Percentiles rank a stretch among this genome's conserved stretches.
Conservation (phyloP, 2,888 invertebrate species). For the Eilema depressum region DNA sequence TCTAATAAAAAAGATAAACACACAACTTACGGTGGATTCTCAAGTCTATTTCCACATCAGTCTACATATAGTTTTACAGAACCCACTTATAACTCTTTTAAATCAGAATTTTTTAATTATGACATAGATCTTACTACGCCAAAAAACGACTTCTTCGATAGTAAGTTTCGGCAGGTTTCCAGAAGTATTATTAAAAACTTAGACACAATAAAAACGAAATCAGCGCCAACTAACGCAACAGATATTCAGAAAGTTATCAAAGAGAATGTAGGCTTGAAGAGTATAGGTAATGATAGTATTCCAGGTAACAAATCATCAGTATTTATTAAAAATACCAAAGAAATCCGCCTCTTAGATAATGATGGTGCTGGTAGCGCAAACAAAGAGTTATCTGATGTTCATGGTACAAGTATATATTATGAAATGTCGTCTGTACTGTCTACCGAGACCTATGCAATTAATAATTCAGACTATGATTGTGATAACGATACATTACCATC, state of each 20-base stretch:
- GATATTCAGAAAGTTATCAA: conserved; percentile 67
- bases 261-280: conserved; percentile 77
- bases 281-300: conserved; percentile 78
- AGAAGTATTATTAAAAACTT: conserved; percentile 85
- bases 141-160: conserved; percentile 83
- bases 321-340: conserved; percentile 86
- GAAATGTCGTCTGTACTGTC: conserved; percentile 84
- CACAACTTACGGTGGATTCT: conserved; percentile 69
- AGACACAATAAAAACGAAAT: conserved; percentile 69
- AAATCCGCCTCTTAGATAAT: conserved; percentile 79
- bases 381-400: conserved; percentile 79
- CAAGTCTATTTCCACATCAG: conserved; percentile 72
- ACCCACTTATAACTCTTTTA: conserved; percentile 66
- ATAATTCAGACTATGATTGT: conserved; percentile 77
- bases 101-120: conserved; percentile 76
- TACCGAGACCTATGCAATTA: conserved; percentile 79
- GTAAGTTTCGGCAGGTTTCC: conserved; percentile 83
- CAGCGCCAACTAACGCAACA: conserved; percentile 65
- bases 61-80: conserved; percentile 64
- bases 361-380: conserved; percentile 75
- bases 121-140: conserved; percentile 84
- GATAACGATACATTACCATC: conserved; percentile 71
- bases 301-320: conserved; percentile 82
- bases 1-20: conserved; percentile 69
- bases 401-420: conserved; percentile 84